A percentile compares a stretch with the other conserved stretches of the same genome.
Conservation (phyloP, 2,113 vertebrate genomes). For the Nothobranchius kuhntae region DNA sequence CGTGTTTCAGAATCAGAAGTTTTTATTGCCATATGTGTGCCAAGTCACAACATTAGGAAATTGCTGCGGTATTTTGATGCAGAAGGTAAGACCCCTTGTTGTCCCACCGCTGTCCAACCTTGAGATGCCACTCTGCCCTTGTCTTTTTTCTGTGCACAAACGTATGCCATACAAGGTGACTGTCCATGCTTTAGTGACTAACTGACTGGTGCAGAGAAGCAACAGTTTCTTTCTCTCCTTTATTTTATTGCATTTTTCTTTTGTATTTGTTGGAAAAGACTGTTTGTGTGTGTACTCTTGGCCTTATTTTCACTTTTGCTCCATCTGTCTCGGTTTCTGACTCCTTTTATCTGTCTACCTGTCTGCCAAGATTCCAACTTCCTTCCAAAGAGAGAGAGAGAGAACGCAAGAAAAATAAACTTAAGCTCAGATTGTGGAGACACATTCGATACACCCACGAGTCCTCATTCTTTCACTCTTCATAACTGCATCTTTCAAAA, state of each 20-base stretch:
- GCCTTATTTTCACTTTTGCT: constrained; percentile 52
- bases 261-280: constrained; percentile 30
- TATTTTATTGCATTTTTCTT: constrained; percentile 7
- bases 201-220: constrained; percentile 61
- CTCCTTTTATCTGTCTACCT: constrained; percentile 54
- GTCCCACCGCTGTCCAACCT: constrained; percentile 10
- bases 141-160: constrained; percentile 39
- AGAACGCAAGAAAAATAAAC: neutral
- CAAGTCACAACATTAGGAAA: too few species aligned
- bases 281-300: constrained; percentile 28
- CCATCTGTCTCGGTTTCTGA: constrained; percentile 45
- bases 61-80: too few species aligned
- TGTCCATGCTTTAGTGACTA: constrained; percentile 59
- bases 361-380: constrained; percentile 34
- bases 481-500: constrained; percentile 9
- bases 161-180: constrained; percentile 37
- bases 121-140: constrained; percentile 21
- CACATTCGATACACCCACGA: constrained; percentile 29
- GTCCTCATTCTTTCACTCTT: constrained; percentile 51
- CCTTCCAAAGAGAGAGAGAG: neutral
- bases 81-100: neutral
- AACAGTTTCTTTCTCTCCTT: constrained; percentile 35
- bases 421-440: constrained; percentile 22
- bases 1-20: too few species aligned
- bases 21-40: too few species aligned